Base-by-base conservation (phyloP, 2,888 invertebrate species). In the Eilema caniola region DNA sequence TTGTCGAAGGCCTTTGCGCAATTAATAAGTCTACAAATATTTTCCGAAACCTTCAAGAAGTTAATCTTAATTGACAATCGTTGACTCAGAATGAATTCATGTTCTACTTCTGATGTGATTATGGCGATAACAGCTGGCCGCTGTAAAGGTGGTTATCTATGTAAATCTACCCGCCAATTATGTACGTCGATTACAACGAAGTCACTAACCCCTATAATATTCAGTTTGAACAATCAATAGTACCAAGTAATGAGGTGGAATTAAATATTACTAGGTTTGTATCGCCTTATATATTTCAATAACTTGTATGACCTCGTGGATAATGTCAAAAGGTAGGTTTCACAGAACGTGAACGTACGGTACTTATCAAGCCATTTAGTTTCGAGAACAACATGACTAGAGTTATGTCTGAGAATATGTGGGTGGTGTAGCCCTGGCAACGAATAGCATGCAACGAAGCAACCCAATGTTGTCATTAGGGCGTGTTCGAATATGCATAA, bases 141-240 rank as follows among this genome's bases (percentile, higher is more conserved):
- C 60, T 75, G 74, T 75, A 71, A 65, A 74, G 85, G 87, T 87
- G 73, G 73, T 71, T 86, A 89, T 87, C 87, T 85, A 87, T 86
- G 87, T 82, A 86, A 88, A 89, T 84, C 77, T 77, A 77, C 72
- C 76, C 64, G 16, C 78, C 79, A 80, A 84, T 86, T 85, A 85
- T 76, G 69, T 76, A 57, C 23, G 73, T 72, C 74, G 83, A 83
- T 85, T 83, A 81, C 71, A 81, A 65, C 63, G 76, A 77, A 88
- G 90, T 90, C 90, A 90, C 85, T 87, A 83, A 90, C 88, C 90
- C 87, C 84, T 78, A 81, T 72, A 33, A 23, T 28, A 67, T 78
- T 70, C 72, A 77, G 76, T 73, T n/a, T 84, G 85, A 84, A 84
- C 76, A 88, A 91, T 90, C 89, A 85, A 90, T 90, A 75, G 20